Evolutionary conservation across 2,888 invertebrate genomes (phyloP).

Genomic region (Brassicogethes aeneus): DNA sequence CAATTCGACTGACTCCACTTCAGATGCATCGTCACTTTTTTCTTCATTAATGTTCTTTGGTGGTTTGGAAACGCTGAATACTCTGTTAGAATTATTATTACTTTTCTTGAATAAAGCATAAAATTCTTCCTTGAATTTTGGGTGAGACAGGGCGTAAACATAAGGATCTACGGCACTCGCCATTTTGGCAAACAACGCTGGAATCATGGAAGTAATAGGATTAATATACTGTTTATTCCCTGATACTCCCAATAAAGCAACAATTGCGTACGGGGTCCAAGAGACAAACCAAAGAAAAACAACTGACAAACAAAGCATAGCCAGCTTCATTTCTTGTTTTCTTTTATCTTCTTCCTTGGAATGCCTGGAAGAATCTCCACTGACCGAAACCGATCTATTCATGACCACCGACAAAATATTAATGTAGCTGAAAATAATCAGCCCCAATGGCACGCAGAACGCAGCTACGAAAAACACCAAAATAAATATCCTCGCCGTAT

Average conservation of each 20-base stretch:
- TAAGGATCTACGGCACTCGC: slow-evolving; percentile 77
- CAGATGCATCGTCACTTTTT: slow-evolving; percentile 9
- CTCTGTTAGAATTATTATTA: neutral
- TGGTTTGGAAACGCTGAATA: slow-evolving; percentile 3
- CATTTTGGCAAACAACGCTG: slow-evolving; percentile 71
- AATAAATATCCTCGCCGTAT: slow-evolving; percentile 56
- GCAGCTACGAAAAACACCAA: slow-evolving; percentile 66
- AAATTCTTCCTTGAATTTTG: slow-evolving; percentile 57
- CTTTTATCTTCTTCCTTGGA: slow-evolving; percentile 55
- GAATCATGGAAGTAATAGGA: slow-evolving; percentile 65
- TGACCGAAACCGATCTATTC: slow-evolving; percentile 17
- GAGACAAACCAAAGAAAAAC: slow-evolving; percentile 68
- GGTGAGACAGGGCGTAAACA: slow-evolving; percentile 71
- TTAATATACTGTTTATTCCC: slow-evolving; percentile 55
- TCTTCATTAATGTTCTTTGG: neutral
- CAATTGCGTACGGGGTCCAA: slow-evolving; percentile 75
- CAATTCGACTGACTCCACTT: slow-evolving; percentile 11
- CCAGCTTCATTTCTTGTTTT: slow-evolving; percentile 63
- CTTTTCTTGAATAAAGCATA: slow-evolving; percentile 8
- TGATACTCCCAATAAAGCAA: slow-evolving; percentile 64
- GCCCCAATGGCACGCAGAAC: slow-evolving; percentile 62
- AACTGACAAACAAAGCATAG: slow-evolving; percentile 58
- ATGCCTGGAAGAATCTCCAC: slow-evolving; percentile 45
- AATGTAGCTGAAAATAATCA: slow-evolving; percentile 66
- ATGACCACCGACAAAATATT: slow-evolving; percentile 59